phyloP scores from a whole-genome alignment of 30 jellyfish, hydroid and myxozoan species.

The Hydractinia echinata region DNA sequence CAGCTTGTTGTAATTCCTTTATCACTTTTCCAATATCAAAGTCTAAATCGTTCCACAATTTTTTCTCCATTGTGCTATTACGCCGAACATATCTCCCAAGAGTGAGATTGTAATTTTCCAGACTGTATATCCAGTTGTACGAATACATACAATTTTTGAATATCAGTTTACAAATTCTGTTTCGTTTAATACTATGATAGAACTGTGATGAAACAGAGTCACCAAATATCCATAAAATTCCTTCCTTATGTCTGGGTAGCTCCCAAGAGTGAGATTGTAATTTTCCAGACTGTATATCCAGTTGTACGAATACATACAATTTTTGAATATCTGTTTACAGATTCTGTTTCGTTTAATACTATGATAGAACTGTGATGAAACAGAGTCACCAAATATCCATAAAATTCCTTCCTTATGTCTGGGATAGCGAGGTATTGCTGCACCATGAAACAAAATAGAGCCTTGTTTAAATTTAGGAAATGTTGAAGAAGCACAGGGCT shows the following conservation, averaged over 20 bases:
- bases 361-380: slow-evolving; percentile 77
- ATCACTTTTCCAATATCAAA: slow-evolving; percentile 48
- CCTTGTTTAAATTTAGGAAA: no score
- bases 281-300: slow-evolving; percentile 91
- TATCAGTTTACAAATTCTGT: slow-evolving; percentile 49
- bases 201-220: slow-evolving; percentile 89
- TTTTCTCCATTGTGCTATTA: slow-evolving; percentile 53
- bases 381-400: slow-evolving; percentile 93
- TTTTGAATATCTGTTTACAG: slow-evolving; percentile 51
- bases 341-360: slow-evolving; percentile 54
- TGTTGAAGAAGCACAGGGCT: no score
- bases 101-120: slow-evolving; percentile 76
- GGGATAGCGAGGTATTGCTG: slow-evolving; percentile 25
- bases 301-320: slow-evolving; percentile 72
- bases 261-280: slow-evolving; percentile 60
- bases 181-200: slow-evolving; percentile 58
- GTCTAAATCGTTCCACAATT: slow-evolving; percentile 53
- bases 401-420: slow-evolving; percentile 52
- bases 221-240: slow-evolving; percentile 81
- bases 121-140: slow-evolving; percentile 83
- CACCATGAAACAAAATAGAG: no score
- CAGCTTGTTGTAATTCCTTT: slow-evolving; percentile 71
- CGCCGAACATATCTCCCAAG: slow-evolving; percentile 67
- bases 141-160: slow-evolving; percentile 70
- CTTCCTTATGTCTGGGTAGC: slow-evolving; percentile 53